These are phyloP conservation scores for Spodoptera picta DNA, from an alignment of 2,888 invertebrate genomes.

Conservation along the genomic window DNA sequence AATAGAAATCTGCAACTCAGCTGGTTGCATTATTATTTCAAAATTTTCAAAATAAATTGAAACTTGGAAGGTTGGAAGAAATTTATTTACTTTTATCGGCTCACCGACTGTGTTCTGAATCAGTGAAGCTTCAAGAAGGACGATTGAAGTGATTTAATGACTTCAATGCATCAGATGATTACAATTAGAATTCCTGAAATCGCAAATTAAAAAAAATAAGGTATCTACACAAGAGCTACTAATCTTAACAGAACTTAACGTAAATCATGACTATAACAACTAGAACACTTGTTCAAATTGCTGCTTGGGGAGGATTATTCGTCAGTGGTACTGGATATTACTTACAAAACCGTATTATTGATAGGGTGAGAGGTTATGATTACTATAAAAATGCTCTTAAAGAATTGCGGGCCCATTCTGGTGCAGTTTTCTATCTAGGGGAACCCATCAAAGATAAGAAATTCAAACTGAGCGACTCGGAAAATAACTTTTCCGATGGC, in stretches of 20 bases:
- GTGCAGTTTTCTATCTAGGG: slow-evolving; percentile 91
- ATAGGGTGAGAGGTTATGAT: slow-evolving; percentile 87
- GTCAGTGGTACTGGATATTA: slow-evolving; percentile 86
- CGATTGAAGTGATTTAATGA: too few relatives aligned
- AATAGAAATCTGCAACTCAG: too few relatives aligned
- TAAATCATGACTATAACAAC: slow-evolving; percentile 82
- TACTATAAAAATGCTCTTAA: slow-evolving; percentile 91
- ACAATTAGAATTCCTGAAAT: too few relatives aligned
- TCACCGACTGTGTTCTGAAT: too few relatives aligned
- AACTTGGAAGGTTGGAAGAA: too few relatives aligned
- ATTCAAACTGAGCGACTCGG: slow-evolving; percentile 89
- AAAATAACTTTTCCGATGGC: slow-evolving; percentile 86
- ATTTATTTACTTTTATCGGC: too few relatives aligned
- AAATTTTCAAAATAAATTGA: too few relatives aligned
- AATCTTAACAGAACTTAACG: not conserved
- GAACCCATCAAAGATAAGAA: slow-evolving; percentile 91
- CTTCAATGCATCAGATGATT: too few relatives aligned
- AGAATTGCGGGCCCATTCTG: slow-evolving; percentile 86
- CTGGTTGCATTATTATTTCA: too few relatives aligned
- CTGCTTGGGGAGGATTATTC: slow-evolving; percentile 90
- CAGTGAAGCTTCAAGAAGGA: too few relatives aligned
- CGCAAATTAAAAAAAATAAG: slow-evolving; percentile 12
- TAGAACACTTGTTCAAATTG: slow-evolving; percentile 89
- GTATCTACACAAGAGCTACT: slow-evolving; percentile 3
- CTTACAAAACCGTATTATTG: slow-evolving; percentile 85